phyloP scores from a whole-genome alignment of 2,113 vertebrate genomes.

The Corythornis vintsioides region DNA sequence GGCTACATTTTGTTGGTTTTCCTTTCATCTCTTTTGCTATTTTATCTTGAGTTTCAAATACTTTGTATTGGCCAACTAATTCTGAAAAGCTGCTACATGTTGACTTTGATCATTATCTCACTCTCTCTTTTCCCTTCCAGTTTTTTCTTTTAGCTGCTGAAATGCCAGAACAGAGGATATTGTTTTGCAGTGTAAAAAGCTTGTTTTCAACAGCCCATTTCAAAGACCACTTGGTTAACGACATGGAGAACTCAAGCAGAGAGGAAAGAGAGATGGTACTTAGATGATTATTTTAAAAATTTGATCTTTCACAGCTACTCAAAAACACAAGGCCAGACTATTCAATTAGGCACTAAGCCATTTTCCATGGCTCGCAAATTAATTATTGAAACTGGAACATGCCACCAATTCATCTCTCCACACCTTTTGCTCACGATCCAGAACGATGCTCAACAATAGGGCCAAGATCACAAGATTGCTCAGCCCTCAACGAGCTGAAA shows the following conservation, averaged over 20 bases:
- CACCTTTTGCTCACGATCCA: neutral
- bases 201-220: constrained; percentile 18
- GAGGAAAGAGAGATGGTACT: constrained; percentile 24
- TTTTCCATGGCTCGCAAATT: constrained; percentile 12
- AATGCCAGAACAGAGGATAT: constrained; percentile 3
- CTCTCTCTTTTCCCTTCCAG: constrained; percentile 5
- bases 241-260: constrained; percentile 42
- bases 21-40: neutral
- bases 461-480: neutral
- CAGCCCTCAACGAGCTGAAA: neutral
- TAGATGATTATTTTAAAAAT: constrained; percentile 45
- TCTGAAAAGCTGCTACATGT: constrained; percentile 31
- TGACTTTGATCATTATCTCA: constrained; percentile 39
- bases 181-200: constrained; percentile 26
- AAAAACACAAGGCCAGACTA: constrained; percentile 26
- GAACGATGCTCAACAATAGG: neutral
- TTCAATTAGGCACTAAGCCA: constrained; percentile 51
- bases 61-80: constrained; percentile 2
- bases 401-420: neutral
- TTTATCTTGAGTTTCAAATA: constrained; percentile 44
- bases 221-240: constrained; percentile 12
- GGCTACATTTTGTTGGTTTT: neutral
- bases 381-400: constrained; percentile 30
- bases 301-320: constrained; percentile 31
- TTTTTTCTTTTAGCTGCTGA: constrained; percentile 27